A percentile compares a stretch with the other conserved stretches of the same genome.
These are phyloP conservation scores for Gallinago paraguaiae DNA, from an alignment of 2,113 vertebrate species.

Conservation along the genomic window DNA sequence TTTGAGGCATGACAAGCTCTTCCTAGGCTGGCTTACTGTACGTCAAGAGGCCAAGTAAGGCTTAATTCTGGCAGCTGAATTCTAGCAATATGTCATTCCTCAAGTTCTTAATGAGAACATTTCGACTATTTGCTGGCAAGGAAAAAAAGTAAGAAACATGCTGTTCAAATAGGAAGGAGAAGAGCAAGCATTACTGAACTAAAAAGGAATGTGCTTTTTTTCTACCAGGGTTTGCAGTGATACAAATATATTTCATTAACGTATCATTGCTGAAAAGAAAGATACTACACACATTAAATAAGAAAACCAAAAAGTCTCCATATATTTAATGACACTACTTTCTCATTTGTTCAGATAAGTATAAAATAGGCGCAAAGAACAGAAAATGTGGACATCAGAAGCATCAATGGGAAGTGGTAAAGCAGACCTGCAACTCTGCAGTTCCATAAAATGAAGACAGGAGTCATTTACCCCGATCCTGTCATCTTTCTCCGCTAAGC, in stretches of 20 bases:
- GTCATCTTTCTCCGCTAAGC: background rate
- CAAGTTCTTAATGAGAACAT: background rate
- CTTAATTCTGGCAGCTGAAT: background rate
- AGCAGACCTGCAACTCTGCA: background rate
- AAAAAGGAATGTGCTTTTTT: background rate
- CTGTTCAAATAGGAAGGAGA: background rate
- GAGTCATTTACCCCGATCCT: background rate
- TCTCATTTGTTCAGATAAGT: background rate
- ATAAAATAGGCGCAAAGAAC: background rate
- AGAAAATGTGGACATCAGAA: background rate
- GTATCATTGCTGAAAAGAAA: background rate
- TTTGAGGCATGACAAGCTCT: background rate
- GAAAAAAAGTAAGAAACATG: slow-evolving; percentile 16
- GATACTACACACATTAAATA: background rate
- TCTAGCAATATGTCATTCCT: background rate
- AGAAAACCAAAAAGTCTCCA: background rate
- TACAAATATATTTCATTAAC: background rate
- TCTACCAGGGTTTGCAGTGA: background rate
- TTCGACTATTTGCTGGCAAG: slow-evolving; percentile 22
- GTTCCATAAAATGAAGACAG: background rate
- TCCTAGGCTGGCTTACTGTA: slow-evolving; percentile 6
- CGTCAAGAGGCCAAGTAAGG: background rate
- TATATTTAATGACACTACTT: background rate
- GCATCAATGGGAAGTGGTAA: background rate
- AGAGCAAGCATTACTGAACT: background rate